A percentile compares a stretch with the other conserved stretches of the same genome.
Conservation (phyloP, 2,888 invertebrate genomes). For the Polydesmus complanatus region DNA sequence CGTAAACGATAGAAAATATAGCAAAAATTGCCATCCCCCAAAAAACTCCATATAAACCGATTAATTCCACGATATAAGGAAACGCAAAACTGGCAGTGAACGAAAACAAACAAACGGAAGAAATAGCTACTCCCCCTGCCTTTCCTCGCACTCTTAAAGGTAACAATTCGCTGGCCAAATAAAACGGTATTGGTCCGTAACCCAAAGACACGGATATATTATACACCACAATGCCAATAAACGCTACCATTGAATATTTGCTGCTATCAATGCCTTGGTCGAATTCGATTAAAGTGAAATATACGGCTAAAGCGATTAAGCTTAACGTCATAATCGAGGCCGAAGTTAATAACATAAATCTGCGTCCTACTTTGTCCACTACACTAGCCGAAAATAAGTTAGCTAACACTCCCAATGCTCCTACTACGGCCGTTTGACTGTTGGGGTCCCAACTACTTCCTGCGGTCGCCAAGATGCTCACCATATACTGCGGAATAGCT, state of each 20-base stretch:
- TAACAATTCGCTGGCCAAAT: constrained; percentile 12
- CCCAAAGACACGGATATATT: constrained; percentile 5
- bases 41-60: constrained; percentile 4
- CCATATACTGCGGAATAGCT: constrained; percentile 19
- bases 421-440: constrained; percentile 16
- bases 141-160: constrained; percentile 6
- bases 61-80: not conserved
- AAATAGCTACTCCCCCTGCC: constrained; percentile 1
- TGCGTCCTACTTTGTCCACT: constrained; percentile 16
- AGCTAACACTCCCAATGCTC: not conserved
- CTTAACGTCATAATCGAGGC: constrained; percentile 13
- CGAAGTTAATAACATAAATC: constrained; percentile 17
- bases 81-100: not conserved
- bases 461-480: constrained; percentile 18
- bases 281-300: constrained; percentile 3
- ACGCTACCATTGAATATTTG: not conserved
- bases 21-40: constrained; percentile 3
- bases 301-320: constrained; percentile 2
- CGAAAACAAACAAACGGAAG: not conserved
- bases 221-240: constrained; percentile 3
- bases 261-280: not conserved
- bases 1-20: constrained; percentile 4
- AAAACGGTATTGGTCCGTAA: constrained; percentile 12
- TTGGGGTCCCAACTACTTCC: constrained; percentile 15
- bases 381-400: constrained; percentile 4